phyloP scores from a whole-genome alignment of 2,888 invertebrate genomes.

The Spodoptera picta region DNA sequence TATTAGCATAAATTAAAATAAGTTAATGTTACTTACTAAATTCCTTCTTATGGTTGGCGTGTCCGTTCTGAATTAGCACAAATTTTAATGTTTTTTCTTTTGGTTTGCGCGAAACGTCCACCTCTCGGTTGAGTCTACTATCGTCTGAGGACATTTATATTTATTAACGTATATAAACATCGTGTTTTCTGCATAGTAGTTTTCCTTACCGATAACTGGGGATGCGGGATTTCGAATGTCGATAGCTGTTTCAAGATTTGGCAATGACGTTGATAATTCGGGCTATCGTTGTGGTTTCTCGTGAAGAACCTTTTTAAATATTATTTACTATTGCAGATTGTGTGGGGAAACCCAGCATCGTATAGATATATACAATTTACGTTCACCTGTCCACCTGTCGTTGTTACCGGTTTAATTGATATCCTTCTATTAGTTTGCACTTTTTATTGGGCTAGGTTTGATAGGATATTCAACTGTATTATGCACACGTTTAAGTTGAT shows the following conservation, averaged over 20 bases:
- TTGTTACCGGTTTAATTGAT: conserved; percentile 8
- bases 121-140: conserved; percentile 32
- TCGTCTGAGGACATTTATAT: conserved; percentile 55
- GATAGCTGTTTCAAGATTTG: conserved; percentile 17
- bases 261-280: conserved; percentile 32
- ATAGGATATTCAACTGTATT: too few relatives aligned
- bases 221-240: conserved; percentile 47
- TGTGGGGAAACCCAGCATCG: conserved; percentile 18
- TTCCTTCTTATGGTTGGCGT: conserved; percentile 16
- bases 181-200: conserved; percentile 31
- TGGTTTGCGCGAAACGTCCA: conserved; percentile 55
- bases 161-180: conserved; percentile 57
- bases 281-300: not conserved
- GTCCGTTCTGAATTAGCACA: conserved; percentile 15
- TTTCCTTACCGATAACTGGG: conserved; percentile 46
- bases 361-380: conserved; percentile 12
- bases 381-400: not conserved
- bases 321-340: not conserved
- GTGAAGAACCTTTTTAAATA: conserved; percentile 8
- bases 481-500: too few relatives aligned
- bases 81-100: conserved; percentile 13
- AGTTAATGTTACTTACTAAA: conserved; percentile 39
- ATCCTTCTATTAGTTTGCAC: conserved; percentile 8
- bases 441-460: not conserved
- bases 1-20: conserved; percentile 11